Evolutionary conservation across 2,888 invertebrate species (phyloP), one percentile per base, ranked within the genome.

Genomic region (Dysmachus trigonus): DNA sequence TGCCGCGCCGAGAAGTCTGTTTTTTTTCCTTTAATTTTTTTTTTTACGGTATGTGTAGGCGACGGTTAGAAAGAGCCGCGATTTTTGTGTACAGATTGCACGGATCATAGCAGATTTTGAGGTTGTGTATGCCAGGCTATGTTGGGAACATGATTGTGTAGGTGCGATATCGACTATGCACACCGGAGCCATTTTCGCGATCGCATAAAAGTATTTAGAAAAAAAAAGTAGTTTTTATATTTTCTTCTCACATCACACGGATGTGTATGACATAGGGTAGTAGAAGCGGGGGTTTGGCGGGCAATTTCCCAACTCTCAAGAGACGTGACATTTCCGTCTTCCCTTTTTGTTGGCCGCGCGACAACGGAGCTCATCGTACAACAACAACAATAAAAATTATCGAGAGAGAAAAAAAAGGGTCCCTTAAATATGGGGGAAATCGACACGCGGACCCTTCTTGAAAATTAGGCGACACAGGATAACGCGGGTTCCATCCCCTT

Each of bases 351-450:
- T 73, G n/a, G 33, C 73, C 31, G 33, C 73, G n/a, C 73, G 10
- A 73, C 31, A 31, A 73, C 33, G 73, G 73, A 73, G 73, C 72
- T 27, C 72, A 72, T 6, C n/a, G 72, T 72, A 4, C 30, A 6
- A 10, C 18, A 13, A 41, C 38, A n/a, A 73, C 31, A 73, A 33
- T 33, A 31, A 72, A 72, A 31, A 27, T 15, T 31, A 72, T 72
- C 71, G 3, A 10, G 5, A 8, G 53, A 6, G n/a, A 53, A 15
- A 33, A 30, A 71, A 73, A 73, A n/a, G 7, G 31, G 31, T 33
- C 73, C 13, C 31, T 30, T 72, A 72, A 72, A 47, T n/a, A n/a
- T 31, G 22, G 79, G 79, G 79, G 79, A 31, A 79, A 79, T 51
- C 79, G 18, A 27, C 41, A 6, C 15, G 3, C 38, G 31, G 79